A percentile compares a stretch with the other conserved stretches of the same genome.
Evolutionary conservation across 2,888 invertebrate genomes (phyloP).

Genomic region (Dynastes grantii): DNA sequence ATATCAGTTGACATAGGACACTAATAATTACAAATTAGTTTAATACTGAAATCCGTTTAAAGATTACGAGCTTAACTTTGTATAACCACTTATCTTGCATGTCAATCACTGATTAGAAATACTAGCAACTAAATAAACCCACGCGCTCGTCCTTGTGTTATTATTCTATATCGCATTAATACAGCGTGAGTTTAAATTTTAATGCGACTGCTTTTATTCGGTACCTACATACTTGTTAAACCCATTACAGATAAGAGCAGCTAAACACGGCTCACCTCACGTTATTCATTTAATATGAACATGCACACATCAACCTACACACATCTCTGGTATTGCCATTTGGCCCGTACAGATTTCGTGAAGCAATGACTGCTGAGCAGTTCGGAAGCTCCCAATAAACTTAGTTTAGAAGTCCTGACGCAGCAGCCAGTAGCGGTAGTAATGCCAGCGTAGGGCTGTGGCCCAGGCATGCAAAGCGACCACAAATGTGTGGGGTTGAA

Average conservation of each 20-base stretch:
- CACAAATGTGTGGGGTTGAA: conserved; percentile 58
- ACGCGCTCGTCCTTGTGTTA: too few relatives aligned
- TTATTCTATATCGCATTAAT: too few relatives aligned
- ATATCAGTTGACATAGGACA: too few relatives aligned
- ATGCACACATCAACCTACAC: conserved; percentile 22
- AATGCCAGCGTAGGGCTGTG: conserved; percentile 30
- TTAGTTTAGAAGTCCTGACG: conserved; percentile 58
- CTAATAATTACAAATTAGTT: too few relatives aligned
- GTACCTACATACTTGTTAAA: too few relatives aligned
- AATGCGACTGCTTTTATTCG: too few relatives aligned
- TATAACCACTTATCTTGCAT: too few relatives aligned
- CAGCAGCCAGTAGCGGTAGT: conserved; percentile 50
- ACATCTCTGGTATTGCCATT: conserved; percentile 21
- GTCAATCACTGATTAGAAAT: too few relatives aligned
- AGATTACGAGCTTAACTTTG: too few relatives aligned
- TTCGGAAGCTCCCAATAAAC: conserved; percentile 55
- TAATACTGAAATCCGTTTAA: too few relatives aligned
- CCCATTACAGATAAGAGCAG: background rate
- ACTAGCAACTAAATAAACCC: too few relatives aligned
- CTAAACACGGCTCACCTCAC: conserved; percentile 8
- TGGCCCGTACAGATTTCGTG: conserved; percentile 47
- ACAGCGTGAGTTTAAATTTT: too few relatives aligned
- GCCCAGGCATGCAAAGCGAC: conserved; percentile 57
- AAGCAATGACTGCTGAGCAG: conserved; percentile 51
- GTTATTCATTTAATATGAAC: conserved; percentile 33